Evolutionary conservation across 2,113 vertebrate species (phyloP).

Genomic region (Leuciscus idus): DNA sequence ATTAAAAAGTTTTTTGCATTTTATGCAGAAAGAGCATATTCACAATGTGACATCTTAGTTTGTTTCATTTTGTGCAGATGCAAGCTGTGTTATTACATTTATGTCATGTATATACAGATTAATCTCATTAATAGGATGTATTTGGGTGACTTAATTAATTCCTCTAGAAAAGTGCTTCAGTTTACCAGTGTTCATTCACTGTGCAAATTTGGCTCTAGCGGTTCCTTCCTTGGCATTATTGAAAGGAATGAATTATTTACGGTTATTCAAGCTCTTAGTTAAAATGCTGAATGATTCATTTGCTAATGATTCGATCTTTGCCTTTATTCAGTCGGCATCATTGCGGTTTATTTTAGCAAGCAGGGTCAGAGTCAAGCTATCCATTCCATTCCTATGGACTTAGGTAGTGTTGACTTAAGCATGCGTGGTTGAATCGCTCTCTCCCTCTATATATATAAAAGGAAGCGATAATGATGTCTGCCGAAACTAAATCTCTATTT

Average conservation of each 20-base stretch:
- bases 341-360: background rate
- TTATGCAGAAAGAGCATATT: background rate
- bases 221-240: background rate
- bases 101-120: background rate
- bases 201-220: background rate
- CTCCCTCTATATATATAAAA: background rate
- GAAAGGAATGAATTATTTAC: no score
- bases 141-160: background rate
- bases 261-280: background rate
- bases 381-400: background rate
- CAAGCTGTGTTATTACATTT: background rate
- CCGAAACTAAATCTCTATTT: conserved; percentile 43
- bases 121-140: background rate
- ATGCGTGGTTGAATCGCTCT: background rate
- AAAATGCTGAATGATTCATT: background rate
- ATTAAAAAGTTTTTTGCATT: background rate
- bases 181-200: background rate
- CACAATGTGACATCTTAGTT: background rate
- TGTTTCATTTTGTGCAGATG: background rate
- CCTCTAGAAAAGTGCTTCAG: background rate
- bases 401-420: background rate
- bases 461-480: conserved; percentile 55
- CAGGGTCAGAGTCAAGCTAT: background rate
- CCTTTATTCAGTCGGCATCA: background rate
- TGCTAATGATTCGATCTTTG: background rate